Base-by-base conservation (phyloP, 2,888 invertebrate species). In the Aplocera efformata region DNA sequence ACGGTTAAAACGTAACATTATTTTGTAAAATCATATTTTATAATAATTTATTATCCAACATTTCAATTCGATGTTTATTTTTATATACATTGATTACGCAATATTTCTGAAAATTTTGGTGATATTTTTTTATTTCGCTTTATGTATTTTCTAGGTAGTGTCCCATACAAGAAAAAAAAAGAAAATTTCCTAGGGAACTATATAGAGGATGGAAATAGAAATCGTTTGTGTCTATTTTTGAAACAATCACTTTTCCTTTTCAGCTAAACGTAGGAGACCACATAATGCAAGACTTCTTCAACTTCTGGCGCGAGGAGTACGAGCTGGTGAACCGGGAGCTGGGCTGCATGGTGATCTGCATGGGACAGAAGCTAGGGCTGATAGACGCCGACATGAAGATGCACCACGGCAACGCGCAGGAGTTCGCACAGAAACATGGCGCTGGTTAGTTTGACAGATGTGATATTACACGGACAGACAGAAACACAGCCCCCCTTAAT, bases 251-350 rank as follows among this genome's bases (percentile, higher is more conserved):
- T n/a, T n/a, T 6, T 6, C 1, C 7, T 20, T 39, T 42, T 1
- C 56, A 86, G 86, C 33, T 81, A 1, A 67, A 65, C 32, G 42
- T 73, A 0, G 62, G 66, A 0, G 82, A 81, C 7, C 69, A 77
- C 53, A 66, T 85, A 27, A 63, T 80, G 52, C 67, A 79, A 47
- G 82, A 80, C 53, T 71, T 86, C 54, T 63, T 64, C 47, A 79
- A 78, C 63, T 86, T 74, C 67, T 86, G 86, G 86, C 66, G 65
- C 21, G 81, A 82, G 44, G 80, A 81, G 44, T 79, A 79, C 41
- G 63, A 68, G 24, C 63, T 84, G 34, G 46, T 79, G 53, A 77
- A 81, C 62, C 52, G 69, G 0, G 81, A 83, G 10, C 34, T 78
- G 31, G 86, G 86, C 32, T 86, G 86, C 53, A 67, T 79, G 52